phyloP scores from a whole-genome alignment of 1,140 invertebrate species.

The Aphelinus certus region DNA sequence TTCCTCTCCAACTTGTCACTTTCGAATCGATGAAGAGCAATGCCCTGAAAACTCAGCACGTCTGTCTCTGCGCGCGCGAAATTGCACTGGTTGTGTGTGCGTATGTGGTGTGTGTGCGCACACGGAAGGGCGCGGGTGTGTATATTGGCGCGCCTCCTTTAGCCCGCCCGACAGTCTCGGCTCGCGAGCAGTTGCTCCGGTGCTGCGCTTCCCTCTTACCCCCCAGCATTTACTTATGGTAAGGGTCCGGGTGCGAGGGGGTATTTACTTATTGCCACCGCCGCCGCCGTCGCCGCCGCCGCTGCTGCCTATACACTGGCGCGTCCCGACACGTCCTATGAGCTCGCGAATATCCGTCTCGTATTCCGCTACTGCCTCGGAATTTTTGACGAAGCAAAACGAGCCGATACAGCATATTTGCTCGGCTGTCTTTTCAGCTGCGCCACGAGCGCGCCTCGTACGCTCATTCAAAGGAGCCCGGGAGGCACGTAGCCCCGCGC shows the following conservation, averaged over 20 bases:
- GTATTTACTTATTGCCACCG: slow-evolving; percentile 12
- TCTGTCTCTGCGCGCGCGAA: slow-evolving; percentile 19
- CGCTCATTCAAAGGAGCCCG: too few species aligned
- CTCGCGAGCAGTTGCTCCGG: too few species aligned
- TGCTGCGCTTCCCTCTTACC: background rate
- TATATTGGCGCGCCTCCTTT: too few species aligned
- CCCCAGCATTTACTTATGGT: slow-evolving; percentile 13
- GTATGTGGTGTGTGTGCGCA: background rate
- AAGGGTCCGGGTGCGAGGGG: background rate
- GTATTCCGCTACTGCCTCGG: too few species aligned
- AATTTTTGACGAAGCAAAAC: slow-evolving; percentile 18
- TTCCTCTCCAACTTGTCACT: slow-evolving; percentile 22
- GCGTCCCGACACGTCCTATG: too few species aligned
- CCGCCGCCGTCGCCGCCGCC: background rate
- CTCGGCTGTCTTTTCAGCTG: background rate
- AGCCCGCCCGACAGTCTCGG: too few species aligned
- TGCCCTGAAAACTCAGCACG: background rate
- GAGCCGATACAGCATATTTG: background rate
- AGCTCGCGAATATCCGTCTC: background rate
- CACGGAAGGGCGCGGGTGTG: too few species aligned
- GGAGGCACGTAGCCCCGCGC: too few species aligned
- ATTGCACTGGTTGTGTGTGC: slow-evolving; percentile 10
- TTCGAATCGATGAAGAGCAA: slow-evolving; percentile 29
- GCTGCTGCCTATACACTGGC: too few species aligned
- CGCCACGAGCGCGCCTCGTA: too few species aligned